Evolutionary conservation across 2,797 vertebrate genomes (phyloP).

Genomic region (Agapornis canus): DNA sequence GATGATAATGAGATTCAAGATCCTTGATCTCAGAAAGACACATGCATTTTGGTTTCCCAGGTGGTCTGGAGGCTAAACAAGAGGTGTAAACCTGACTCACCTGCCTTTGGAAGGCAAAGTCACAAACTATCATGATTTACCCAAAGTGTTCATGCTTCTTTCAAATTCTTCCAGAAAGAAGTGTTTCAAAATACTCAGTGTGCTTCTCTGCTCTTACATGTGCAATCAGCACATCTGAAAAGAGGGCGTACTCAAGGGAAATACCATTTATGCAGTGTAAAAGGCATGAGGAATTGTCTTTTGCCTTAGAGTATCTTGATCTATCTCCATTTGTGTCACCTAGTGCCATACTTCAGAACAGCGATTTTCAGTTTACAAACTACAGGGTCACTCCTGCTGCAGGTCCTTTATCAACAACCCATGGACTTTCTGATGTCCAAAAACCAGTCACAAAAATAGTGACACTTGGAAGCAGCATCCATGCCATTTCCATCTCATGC

Average conservation of each 20-base stretch:
- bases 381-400: not conserved
- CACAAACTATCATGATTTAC: not conserved
- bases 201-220: not conserved
- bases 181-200: not conserved
- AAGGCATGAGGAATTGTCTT: not conserved
- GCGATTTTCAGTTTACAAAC: not conserved
- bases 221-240: not conserved
- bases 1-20: not conserved
- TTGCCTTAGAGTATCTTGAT: not conserved
- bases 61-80: not conserved
- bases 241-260: not conserved
- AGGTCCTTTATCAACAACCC: not conserved
- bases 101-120: not conserved
- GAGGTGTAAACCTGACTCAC: not conserved
- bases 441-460: not conserved
- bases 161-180: not conserved
- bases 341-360: not conserved
- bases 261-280: not conserved
- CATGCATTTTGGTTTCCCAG: not conserved
- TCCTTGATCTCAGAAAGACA: not conserved
- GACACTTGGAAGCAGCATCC: not conserved
- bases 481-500: slow-evolving; percentile 35
- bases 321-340: not conserved
- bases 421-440: not conserved
- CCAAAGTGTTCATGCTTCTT: not conserved